Evolutionary conservation across 1,140 invertebrate genomes (phyloP).

Genomic region (Venustaconcha ellipsiformis): DNA sequence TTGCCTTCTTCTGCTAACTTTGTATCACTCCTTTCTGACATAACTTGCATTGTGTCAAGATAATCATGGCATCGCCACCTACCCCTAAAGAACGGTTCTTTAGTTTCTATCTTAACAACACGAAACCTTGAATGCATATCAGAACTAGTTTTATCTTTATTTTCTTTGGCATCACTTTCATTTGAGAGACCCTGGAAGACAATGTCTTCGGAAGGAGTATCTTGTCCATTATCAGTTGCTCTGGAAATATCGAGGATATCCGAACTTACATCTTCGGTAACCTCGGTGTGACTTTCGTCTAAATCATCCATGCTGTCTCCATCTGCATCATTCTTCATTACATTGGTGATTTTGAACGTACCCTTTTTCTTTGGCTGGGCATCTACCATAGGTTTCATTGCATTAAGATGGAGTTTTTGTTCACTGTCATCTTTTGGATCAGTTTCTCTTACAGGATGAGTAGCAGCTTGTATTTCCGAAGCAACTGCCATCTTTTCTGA

Average conservation of each 20-base stretch:
- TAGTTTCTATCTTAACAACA: slow-evolving; percentile 94
- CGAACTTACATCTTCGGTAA: slow-evolving; percentile 75
- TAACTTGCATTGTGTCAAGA: slow-evolving; percentile 79
- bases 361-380: slow-evolving; percentile 78
- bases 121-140: slow-evolving; percentile 76
- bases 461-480: slow-evolving; percentile 32
- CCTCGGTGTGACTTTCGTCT: slow-evolving; percentile 88
- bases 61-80: slow-evolving; percentile 97
- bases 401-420: slow-evolving; percentile 10
- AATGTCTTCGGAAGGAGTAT: slow-evolving; percentile 31
- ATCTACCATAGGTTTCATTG: slow-evolving; percentile 13
- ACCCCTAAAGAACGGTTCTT: slow-evolving; percentile 90
- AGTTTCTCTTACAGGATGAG: slow-evolving; percentile 8
- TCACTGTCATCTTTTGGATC: slow-evolving; percentile 20
- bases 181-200: slow-evolving; percentile 3
- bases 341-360: slow-evolving; percentile 93
- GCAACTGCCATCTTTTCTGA: slow-evolving; percentile 38
- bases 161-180: slow-evolving; percentile 33
- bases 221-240: slow-evolving; percentile 45
- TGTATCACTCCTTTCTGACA: slow-evolving; percentile 36
- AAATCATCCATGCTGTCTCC: slow-evolving; percentile 93
- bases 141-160: slow-evolving; percentile 30
- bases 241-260: slow-evolving; percentile 68
- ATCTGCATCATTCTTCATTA: slow-evolving; percentile 88
- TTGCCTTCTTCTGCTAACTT: slow-evolving; percentile 38